Base-by-base conservation (phyloP, 2,797 vertebrate species). In the Otolemur crassicaudatus region DNA sequence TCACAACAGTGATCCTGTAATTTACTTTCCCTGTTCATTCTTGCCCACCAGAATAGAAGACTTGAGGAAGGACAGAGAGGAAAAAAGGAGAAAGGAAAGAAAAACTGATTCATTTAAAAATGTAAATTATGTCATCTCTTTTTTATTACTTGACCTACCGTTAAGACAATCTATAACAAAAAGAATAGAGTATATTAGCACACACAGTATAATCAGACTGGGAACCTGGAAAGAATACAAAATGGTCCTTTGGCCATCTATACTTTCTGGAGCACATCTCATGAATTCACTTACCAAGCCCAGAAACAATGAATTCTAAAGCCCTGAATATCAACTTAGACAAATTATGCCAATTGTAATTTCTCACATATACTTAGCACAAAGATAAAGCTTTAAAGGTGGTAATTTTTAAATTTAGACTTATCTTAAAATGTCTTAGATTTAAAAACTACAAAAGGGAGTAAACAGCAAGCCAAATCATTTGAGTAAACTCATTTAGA, bases 141-240 rank as follows among this genome's bases (percentile, higher is more conserved):
- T 98, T 99, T 99, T 99, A 97, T 99, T 99, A 99, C 99, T 99
- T 99, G 99, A 99, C 99, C 99, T 99, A 99, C 99, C 98, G 98
- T 99, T 99, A 99, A 99, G 99, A 99, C 99, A 99, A 99, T 99
- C 99, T 99, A 99, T 99, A 99, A 99, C 99, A 99, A 99, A 99
- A 99, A 98, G 98, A 99, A 99, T 98, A 99, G 99, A 98, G 98
- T 97, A 98, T 99, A 99, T 99, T 99, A 99, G 99, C 99, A 99
- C 99, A 99, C 99, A 99, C 98, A 99, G 99, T 99, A 99, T 99
- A 99, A 93, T 99, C 98, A 99, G 99, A 99, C 98, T 98, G 98
- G 99, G 98, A 99, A 98, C 99, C 98, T 98, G 99, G 98, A 98
- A 99, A 99, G 98, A 98, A 99, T 99, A 99, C 99, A 99, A 99